Base-by-base conservation (phyloP, 2,113 vertebrate genomes). In the Myanophis thanlyinensis region DNA sequence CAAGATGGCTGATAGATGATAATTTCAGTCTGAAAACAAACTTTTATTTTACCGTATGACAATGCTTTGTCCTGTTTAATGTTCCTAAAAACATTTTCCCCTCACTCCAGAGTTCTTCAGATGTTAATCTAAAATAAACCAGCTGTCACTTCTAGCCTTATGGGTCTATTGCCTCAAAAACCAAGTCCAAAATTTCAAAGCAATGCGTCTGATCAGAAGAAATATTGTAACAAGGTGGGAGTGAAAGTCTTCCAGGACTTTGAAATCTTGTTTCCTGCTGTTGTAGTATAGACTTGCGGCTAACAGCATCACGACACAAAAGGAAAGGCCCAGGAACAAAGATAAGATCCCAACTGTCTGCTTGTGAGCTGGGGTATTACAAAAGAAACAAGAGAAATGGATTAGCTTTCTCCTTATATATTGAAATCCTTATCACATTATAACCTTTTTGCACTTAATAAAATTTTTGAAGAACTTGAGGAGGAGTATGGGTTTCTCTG, bases 171-270 rank as follows among this genome's bases (percentile, higher is more conserved):
- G 98, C 96, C 97, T 98, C 93, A 96, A 97, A 89, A 99, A 95
- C 98, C 98, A 98, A 93, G 96, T 98, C 98, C 98, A 99, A 95
- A 98, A 98, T 93, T 97, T 97, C 96, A 98, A 98, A 93, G 98
- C 97, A 4, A 96, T 3, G 2, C 98, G 98, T 94, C 98, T 98
- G 94, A 99, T 94, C 25, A 97, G 98, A 94, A 98, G 96, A 94
- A 97, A 91, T 96, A 98, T 97, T 91, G 98, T 96, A 10, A 98
- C 98, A 92, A 99, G 95, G 25, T 85, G 91, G 9, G 98, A 98
- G 94, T 97, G 97, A 93, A 99, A 97, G 95, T 98, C 98, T 95
- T 99, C 98, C 52, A 99, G 97, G 94, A 97, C 94, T 40, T 96
- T 95, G 54, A 98, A 95, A 4, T 98, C 93, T 67, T 97, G 97